These are phyloP conservation scores for Antheraea mylitta DNA, from an alignment of 1,140 invertebrate species.

Conservation along the genomic window DNA sequence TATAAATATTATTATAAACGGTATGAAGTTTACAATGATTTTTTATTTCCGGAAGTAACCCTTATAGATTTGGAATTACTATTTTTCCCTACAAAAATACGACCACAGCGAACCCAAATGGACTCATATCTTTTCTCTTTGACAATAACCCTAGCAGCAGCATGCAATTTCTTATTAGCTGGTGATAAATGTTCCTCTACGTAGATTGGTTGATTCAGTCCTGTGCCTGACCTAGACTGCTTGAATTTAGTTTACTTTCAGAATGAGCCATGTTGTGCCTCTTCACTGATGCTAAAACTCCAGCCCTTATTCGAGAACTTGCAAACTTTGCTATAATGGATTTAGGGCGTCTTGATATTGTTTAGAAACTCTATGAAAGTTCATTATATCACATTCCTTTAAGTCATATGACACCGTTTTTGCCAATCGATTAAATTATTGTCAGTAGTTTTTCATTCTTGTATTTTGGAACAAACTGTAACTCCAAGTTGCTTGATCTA, in stretches of 20 bases:
- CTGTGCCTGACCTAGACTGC: slow-evolving; percentile 6
- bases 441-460: slow-evolving; percentile 25
- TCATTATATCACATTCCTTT: neutral
- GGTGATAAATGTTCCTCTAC: slow-evolving; percentile 9
- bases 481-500: slow-evolving; percentile 26
- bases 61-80: too few relatives aligned
- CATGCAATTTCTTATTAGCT: slow-evolving; percentile 24
- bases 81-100: slow-evolving; percentile 24
- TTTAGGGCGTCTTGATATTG: slow-evolving; percentile 5
- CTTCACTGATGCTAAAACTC: slow-evolving; percentile 8
- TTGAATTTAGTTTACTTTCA: slow-evolving; percentile 6
- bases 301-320: slow-evolving; percentile 1
- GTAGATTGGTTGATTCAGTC: neutral
- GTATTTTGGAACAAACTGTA: slow-evolving; percentile 30
- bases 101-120: slow-evolving; percentile 29
- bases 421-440: neutral
- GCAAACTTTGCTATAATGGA: slow-evolving; percentile 6
- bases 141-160: slow-evolving; percentile 17
- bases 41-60: neutral
- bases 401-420: neutral
- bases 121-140: slow-evolving; percentile 25
- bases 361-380: slow-evolving; percentile 6
- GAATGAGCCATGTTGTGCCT: slow-evolving; percentile 12
- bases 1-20: neutral
- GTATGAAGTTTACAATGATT: neutral